Percentiles rank a stretch among this genome's conserved stretches.
phyloP scores from a whole-genome alignment of 2,797 vertebrate species.

The Micropoecilia bifurca region DNA sequence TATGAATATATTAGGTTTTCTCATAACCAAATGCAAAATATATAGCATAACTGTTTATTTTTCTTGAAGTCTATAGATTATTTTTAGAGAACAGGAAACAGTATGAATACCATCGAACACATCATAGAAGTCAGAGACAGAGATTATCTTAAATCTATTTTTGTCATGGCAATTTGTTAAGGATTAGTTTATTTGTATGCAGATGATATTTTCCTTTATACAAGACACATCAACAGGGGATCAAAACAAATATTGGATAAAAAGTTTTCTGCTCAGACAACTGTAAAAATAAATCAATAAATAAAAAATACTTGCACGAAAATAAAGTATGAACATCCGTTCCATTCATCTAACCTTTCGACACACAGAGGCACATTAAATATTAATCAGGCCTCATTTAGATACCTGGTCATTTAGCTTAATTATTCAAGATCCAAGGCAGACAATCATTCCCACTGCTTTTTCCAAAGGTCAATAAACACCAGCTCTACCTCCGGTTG shows the following conservation, averaged over 20 bases:
- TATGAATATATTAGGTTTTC: no score
- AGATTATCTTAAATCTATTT: no score
- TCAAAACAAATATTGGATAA: slow-evolving; percentile 12
- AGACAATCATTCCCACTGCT: slow-evolving; percentile 26
- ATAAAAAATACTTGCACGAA: slow-evolving; percentile 1
- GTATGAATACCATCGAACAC: background rate
- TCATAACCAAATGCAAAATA: background rate
- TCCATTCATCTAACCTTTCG: slow-evolving; percentile 20
- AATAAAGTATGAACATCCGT: slow-evolving; percentile 6
- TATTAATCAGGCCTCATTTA: slow-evolving; percentile 53
- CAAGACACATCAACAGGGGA: background rate
- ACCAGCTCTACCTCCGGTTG: slow-evolving; percentile 36
- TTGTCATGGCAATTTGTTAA: background rate
- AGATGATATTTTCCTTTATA: background rate
- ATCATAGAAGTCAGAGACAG: background rate
- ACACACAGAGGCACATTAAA: slow-evolving; percentile 46
- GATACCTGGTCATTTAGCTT: slow-evolving; percentile 53
- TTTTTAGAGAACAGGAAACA: background rate
- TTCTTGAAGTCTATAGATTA: background rate
- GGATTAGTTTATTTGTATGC: background rate
- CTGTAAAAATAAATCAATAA: slow-evolving; percentile 13
- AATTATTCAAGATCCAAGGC: slow-evolving; percentile 55
- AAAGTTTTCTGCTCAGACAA: slow-evolving; percentile 8
- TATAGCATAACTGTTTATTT: background rate
- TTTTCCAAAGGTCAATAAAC: slow-evolving; percentile 48